Percentiles rank a stretch among this genome's conserved stretches.
Evolutionary conservation across 2,113 vertebrate genomes (phyloP).

Genomic region (Pterophyllum scalare): DNA sequence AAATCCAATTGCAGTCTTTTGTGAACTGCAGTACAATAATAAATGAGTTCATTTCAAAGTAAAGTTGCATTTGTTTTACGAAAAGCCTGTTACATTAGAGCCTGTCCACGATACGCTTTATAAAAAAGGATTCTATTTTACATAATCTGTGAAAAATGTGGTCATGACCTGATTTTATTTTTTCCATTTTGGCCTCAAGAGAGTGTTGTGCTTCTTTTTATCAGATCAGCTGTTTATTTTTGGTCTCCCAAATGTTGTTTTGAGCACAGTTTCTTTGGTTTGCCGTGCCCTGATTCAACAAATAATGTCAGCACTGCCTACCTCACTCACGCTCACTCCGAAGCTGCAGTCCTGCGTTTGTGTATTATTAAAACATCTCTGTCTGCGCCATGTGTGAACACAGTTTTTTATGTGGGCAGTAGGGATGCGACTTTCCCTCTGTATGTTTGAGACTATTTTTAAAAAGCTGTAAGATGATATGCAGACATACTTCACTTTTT

Average conservation of each 20-base stretch:
- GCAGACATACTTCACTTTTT: background rate
- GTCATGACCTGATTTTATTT: slow-evolving; percentile 38
- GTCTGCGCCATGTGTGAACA: background rate
- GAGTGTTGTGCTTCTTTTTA: slow-evolving; percentile 24
- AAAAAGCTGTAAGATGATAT: background rate
- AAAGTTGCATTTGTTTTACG: background rate
- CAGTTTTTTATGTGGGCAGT: background rate
- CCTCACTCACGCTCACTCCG: background rate
- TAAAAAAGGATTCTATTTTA: background rate
- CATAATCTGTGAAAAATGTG: slow-evolving; percentile 26
- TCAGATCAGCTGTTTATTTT: slow-evolving; percentile 55
- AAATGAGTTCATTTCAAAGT: fast-evolving
- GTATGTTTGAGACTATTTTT: background rate
- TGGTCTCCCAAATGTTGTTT: slow-evolving; percentile 24
- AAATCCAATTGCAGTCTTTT: background rate
- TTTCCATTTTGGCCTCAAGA: slow-evolving; percentile 26
- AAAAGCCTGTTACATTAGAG: background rate
- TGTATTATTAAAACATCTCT: background rate
- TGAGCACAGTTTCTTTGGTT: background rate
- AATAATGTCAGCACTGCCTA: slow-evolving; percentile 25
- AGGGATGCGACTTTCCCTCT: fast-evolving
- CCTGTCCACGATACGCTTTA: fast-evolving
- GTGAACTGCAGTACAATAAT: fast-evolving
- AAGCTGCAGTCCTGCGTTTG: background rate
- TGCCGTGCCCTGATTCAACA: slow-evolving; percentile 45